A percentile compares a stretch with the other conserved stretches of the same genome.
phyloP scores from a whole-genome alignment of 1,140 invertebrate genomes.

The Neocloeon triangulifer region DNA sequence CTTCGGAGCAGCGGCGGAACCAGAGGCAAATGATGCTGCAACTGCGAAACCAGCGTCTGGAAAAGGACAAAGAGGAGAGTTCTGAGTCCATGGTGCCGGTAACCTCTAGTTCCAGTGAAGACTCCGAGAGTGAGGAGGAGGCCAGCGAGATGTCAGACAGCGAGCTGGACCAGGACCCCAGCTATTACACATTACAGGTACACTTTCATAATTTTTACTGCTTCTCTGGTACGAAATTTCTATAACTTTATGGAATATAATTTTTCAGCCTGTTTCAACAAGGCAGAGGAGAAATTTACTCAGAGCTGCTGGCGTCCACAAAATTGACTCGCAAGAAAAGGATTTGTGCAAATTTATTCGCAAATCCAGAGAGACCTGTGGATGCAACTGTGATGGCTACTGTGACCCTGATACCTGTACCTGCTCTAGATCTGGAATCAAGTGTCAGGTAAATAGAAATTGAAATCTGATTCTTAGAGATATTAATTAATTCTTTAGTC shows the following conservation, averaged over 20 bases:
- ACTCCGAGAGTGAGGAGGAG: conserved; percentile 22
- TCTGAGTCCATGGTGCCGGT: conserved; percentile 10
- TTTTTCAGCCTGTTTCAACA: conserved; percentile 77
- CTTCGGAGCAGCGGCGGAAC: conserved; percentile 59
- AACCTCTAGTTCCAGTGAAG: conserved; percentile 34
- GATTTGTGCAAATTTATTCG: conserved; percentile 85
- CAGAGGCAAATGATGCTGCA: conserved; percentile 64
- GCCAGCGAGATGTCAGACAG: conserved; percentile 28
- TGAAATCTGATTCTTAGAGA: neutral
- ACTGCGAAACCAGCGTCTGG: conserved; percentile 14
- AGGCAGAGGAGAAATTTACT: conserved; percentile 69
- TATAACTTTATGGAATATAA: too few species aligned
- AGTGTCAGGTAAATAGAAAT: conserved; percentile 50
- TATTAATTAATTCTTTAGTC: too few species aligned
- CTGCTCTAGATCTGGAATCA: conserved; percentile 78
- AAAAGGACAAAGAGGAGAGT: neutral
- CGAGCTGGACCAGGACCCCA: conserved; percentile 72
- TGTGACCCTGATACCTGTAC: conserved; percentile 91
- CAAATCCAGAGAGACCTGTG: conserved; percentile 79
- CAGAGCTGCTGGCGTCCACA: conserved; percentile 69
- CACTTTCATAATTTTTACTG: too few species aligned
- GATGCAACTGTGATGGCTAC: conserved; percentile 80
- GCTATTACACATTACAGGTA: conserved; percentile 50
- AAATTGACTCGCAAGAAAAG: conserved; percentile 85
- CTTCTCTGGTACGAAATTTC: too few species aligned